A percentile compares a stretch with the other conserved stretches of the same genome.
phyloP scores from a whole-genome alignment of 1,140 invertebrate species.

The Papilio xuthus region DNA sequence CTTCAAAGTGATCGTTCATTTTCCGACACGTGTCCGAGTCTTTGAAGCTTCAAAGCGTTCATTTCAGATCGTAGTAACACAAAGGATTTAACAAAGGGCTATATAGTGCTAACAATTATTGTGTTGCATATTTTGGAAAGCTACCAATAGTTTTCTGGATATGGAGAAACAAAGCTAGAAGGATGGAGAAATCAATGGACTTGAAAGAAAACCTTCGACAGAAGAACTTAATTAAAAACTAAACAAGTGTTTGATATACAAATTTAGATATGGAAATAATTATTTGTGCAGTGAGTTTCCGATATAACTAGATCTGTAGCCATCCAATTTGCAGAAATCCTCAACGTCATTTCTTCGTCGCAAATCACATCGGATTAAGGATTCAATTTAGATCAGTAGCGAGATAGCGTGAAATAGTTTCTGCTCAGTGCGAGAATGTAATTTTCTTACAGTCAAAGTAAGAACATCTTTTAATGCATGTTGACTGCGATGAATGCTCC shows the following conservation, averaged over 20 bases:
- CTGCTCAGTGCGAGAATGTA: conserved; percentile 10
- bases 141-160: background rate
- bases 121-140: background rate
- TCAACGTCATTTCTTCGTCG: conserved; percentile 54
- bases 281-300: background rate
- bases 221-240: background rate
- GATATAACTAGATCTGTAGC: background rate
- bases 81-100: background rate
- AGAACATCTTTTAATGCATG: conserved; percentile 22
- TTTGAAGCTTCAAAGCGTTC: background rate
- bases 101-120: background rate
- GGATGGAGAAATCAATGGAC: no score
- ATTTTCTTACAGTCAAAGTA: conserved; percentile 9
- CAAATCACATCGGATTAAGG: conserved; percentile 60
- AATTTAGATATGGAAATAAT: background rate
- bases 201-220: background rate
- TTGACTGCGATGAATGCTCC: background rate
- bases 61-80: background rate
- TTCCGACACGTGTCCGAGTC: conserved; percentile 54
- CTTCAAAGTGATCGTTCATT: conserved; percentile 52
- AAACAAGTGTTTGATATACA: background rate
- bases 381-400: conserved; percentile 70
- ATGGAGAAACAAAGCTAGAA: background rate
- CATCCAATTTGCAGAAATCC: conserved; percentile 57
- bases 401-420: conserved; percentile 49